These are phyloP conservation scores for Octodon degus DNA, from an alignment of 2,113 vertebrate genomes.

Conservation along the genomic window DNA sequence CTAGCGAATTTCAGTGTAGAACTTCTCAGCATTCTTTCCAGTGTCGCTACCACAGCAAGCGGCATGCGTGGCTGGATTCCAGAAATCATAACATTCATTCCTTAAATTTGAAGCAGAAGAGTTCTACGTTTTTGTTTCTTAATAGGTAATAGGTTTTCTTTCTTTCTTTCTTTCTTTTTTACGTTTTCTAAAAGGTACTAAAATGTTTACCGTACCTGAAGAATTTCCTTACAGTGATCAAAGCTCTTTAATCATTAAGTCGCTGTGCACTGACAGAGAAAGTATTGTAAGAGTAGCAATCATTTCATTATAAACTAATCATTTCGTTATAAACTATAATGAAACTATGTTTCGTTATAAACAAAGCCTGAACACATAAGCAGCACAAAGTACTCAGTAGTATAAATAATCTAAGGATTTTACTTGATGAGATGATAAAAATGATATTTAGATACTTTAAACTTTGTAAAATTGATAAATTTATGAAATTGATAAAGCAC, in stretches of 20 bases:
- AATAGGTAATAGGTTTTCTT: background rate
- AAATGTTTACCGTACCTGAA: background rate
- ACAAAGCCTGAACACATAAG: background rate
- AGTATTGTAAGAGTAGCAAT: background rate
- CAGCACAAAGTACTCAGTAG: background rate
- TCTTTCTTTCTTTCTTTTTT: too few species aligned
- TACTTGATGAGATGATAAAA: background rate
- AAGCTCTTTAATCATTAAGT: slow-evolving; percentile 36
- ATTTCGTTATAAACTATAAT: too few species aligned
- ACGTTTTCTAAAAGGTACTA: background rate
- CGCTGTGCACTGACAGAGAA: background rate
- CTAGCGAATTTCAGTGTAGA: background rate
- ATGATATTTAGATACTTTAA: background rate
- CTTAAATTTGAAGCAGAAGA: slow-evolving; percentile 50
- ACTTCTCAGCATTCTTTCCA: background rate
- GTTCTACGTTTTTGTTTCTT: background rate
- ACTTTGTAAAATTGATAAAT: background rate
- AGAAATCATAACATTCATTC: background rate
- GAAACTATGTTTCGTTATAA: too few species aligned
- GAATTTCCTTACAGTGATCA: background rate
- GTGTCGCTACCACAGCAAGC: background rate
- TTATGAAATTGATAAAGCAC: background rate
- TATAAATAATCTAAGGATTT: background rate
- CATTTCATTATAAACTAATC: background rate
- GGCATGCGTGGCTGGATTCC: background rate